Conservation (phyloP, 1,140 invertebrate species). For the Phymastichus coffea region DNA sequence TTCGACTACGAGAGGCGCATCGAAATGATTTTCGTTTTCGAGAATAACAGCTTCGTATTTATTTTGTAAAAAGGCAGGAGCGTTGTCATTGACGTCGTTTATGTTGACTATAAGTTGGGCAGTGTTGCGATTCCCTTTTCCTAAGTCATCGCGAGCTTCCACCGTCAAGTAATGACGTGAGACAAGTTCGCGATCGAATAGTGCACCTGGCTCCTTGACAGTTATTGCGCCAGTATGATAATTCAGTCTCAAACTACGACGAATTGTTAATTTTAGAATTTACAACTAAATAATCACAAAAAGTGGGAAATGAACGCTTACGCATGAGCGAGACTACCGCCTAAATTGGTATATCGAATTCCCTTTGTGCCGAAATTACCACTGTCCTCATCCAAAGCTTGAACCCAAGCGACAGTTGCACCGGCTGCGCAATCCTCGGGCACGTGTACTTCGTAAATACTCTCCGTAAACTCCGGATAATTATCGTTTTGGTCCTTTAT, state of each 20-base stretch:
- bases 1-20: slow-evolving; percentile 74
- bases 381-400: slow-evolving; percentile 82
- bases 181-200: slow-evolving; percentile 85
- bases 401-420: slow-evolving; percentile 78
- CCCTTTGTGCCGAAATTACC: slow-evolving; percentile 82
- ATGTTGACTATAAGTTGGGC: slow-evolving; percentile 83
- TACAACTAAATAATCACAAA: neutral
- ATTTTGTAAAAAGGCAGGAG: slow-evolving; percentile 77
- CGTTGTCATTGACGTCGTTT: slow-evolving; percentile 87
- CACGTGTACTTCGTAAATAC: slow-evolving; percentile 75
- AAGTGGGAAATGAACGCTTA: slow-evolving; percentile 57
- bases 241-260: slow-evolving; percentile 80
- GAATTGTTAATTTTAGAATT: slow-evolving; percentile 17
- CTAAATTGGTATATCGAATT: slow-evolving; percentile 82
- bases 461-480: slow-evolving; percentile 82
- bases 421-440: slow-evolving; percentile 82
- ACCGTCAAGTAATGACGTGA: slow-evolving; percentile 87
- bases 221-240: slow-evolving; percentile 79
- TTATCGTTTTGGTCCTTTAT: slow-evolving; percentile 94
- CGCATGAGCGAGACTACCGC: slow-evolving; percentile 80
- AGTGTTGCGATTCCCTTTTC: slow-evolving; percentile 83
- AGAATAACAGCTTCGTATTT: slow-evolving; percentile 81
- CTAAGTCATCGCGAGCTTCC: slow-evolving; percentile 85
- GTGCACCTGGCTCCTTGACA: slow-evolving; percentile 71
- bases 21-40: slow-evolving; percentile 80